A percentile compares a stretch with the other conserved stretches of the same genome.
phyloP scores from a whole-genome alignment of 2,888 invertebrate genomes.

The Torymus tubicola region DNA sequence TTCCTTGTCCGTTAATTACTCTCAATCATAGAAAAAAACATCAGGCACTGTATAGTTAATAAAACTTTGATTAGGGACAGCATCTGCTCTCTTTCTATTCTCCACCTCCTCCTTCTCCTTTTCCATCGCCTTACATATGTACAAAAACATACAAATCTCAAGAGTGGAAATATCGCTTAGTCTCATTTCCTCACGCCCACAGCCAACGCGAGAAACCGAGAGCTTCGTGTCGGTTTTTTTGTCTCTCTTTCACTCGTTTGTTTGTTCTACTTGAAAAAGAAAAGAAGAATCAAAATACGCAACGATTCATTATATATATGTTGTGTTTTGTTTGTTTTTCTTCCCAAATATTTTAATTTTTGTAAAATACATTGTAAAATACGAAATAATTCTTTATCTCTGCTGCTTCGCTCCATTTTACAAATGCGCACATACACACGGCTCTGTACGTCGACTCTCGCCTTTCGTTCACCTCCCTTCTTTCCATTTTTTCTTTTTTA shows the following conservation, averaged over 20 bases:
- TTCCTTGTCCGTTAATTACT: conserved; percentile 55
- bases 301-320: conserved; percentile 60
- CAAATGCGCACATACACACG: conserved; percentile 40
- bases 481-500: conserved; percentile 37
- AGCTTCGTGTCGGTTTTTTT: not conserved
- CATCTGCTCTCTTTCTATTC: conserved; percentile 36
- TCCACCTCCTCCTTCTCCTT: conserved; percentile 40
- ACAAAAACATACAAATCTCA: conserved; percentile 50
- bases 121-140: conserved; percentile 20
- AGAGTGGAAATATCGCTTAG: conserved; percentile 45
- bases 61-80: conserved; percentile 65
- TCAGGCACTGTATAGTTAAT: conserved; percentile 67
- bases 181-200: conserved; percentile 34
- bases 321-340: conserved; percentile 40
- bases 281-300: conserved; percentile 63
- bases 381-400: conserved; percentile 60
- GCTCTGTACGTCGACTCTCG: conserved; percentile 5
- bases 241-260: too few relatives aligned
- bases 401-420: conserved; percentile 44
- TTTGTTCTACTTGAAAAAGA: not conserved
- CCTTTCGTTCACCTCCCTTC: conserved; percentile 28
- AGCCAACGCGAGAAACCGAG: not conserved
- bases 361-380: conserved; percentile 71
- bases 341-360: conserved; percentile 69
- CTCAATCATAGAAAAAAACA: conserved; percentile 59